Evolutionary conservation across 2,113 vertebrate genomes (phyloP), one percentile per base, ranked within the genome.

Genomic region (Cariama cristata): DNA sequence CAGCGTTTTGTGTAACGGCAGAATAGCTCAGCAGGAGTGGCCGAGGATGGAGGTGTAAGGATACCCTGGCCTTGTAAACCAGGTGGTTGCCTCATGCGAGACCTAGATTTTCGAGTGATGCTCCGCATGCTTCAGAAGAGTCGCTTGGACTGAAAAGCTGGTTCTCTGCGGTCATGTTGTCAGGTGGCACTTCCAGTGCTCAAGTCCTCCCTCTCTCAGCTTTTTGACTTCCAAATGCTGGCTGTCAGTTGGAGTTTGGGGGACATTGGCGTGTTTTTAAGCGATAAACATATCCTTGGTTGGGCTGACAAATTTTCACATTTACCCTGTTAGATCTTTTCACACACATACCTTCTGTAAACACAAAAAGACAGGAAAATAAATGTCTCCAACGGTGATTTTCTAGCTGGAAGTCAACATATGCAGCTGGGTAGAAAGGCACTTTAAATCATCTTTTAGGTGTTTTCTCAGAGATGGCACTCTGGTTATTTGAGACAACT

Each of bases 401-500:
- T 96, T 74, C 42, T 82, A 62, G 23, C 68, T 91, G 44, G 40
- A 71, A 75, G 56, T 52, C 68, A 88, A 23, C 11, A 30, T 66
- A 59, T 27, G 38, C 60, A 81, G 44, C 44, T 88, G 83, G 35
- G 7, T 79, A 35, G 53, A 86, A 90, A 79, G 60, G 27, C 80
- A 18, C 18, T 77, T 94, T 59, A 83, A 90, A 49, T 92, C 33
- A 32, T 64, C 45, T 86, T 44, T 8, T 5, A 71, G 64, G 42
- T 91, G 72, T 90, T 93, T 93, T 73, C 64, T 90, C 24, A 49
- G 85, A 90, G n/a, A n/a, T 87, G 56, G 59, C 40, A 75, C 38
- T 85, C n/a, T 14, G 56, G 42, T 79, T 95, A 21, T 94, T 97
- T 77, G 76, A 95, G 47, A 66, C 87, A 97, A 91, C 86, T 90